These are phyloP conservation scores for Diprion similis DNA, from an alignment of 1,140 invertebrate genomes.

Conservation along the genomic window DNA sequence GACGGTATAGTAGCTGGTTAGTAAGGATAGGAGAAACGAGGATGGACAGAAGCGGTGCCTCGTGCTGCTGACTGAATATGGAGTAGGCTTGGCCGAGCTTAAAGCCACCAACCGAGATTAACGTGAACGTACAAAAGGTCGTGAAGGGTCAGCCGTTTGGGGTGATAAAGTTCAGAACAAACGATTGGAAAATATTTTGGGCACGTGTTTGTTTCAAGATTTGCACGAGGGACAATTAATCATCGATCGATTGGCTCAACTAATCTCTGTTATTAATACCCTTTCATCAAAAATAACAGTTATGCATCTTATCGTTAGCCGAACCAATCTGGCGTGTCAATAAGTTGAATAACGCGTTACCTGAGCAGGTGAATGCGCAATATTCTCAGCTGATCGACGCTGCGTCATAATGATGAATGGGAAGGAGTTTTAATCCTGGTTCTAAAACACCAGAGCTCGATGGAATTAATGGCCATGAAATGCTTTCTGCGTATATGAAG, in stretches of 20 bases:
- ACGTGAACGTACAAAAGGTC: background rate
- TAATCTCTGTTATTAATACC: background rate
- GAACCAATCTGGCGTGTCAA: too few species aligned
- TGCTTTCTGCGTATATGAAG: background rate
- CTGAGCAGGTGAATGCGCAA: too few species aligned
- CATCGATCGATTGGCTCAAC: background rate
- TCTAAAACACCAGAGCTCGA: background rate
- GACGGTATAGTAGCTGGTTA: background rate
- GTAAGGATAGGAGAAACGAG: constrained; percentile 7
- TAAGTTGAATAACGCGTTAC: too few species aligned
- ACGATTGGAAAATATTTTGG: background rate
- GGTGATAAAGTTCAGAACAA: background rate
- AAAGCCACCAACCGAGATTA: constrained; percentile 5
- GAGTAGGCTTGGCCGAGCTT: constrained; percentile 2
- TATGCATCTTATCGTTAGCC: background rate
- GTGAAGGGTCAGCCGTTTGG: background rate
- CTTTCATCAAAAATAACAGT: too few species aligned
- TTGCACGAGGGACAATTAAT: background rate
- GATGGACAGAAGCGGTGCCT: background rate
- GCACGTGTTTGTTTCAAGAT: background rate
- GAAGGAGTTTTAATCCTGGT: background rate
- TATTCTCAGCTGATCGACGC: too few species aligned
- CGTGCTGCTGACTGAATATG: background rate
- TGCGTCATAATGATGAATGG: background rate
- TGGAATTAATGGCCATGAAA: background rate